These are phyloP conservation scores for Erpetoichthys calabaricus DNA, from an alignment of 2,797 vertebrate genomes.

Conservation along the genomic window DNA sequence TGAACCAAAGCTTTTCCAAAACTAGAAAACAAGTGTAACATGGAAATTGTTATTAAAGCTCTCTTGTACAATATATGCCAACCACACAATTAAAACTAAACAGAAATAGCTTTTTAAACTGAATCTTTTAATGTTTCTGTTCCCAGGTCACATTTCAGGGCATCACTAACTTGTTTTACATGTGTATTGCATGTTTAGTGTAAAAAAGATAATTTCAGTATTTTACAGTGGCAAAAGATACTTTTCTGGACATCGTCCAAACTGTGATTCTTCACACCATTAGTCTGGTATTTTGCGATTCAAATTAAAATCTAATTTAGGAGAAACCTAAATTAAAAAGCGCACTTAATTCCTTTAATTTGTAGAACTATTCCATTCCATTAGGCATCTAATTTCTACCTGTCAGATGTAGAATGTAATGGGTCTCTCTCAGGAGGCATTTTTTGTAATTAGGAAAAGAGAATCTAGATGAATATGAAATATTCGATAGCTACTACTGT, in stretches of 20 bases:
- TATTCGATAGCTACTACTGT: constrained; percentile 22
- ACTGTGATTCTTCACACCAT: constrained; percentile 19
- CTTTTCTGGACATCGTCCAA: constrained; percentile 18
- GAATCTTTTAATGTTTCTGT: too few species aligned
- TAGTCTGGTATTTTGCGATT: constrained; percentile 28
- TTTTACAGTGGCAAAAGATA: too few species aligned
- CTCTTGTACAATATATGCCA: too few species aligned
- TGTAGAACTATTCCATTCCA: constrained; percentile 51
- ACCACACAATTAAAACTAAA: too few species aligned
- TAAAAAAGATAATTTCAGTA: too few species aligned
- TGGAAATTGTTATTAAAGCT: too few species aligned
- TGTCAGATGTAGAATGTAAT: constrained; percentile 61
- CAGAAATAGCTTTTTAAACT: too few species aligned
- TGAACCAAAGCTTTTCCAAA: too few species aligned
- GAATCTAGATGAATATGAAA: constrained; percentile 27
- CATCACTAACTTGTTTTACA: too few species aligned
- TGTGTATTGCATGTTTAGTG: too few species aligned
- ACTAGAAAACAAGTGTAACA: too few species aligned
- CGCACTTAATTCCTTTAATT: constrained; percentile 46
- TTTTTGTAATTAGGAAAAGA: constrained; percentile 56
- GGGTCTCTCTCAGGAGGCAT: constrained; percentile 47
- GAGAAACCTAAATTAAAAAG: constrained; percentile 40
- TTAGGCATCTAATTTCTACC: constrained; percentile 76
- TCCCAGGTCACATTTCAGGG: too few species aligned
- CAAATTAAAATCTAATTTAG: constrained; percentile 56